Conservation (phyloP, 2,113 vertebrate genomes). For the Rallus limicola region DNA sequence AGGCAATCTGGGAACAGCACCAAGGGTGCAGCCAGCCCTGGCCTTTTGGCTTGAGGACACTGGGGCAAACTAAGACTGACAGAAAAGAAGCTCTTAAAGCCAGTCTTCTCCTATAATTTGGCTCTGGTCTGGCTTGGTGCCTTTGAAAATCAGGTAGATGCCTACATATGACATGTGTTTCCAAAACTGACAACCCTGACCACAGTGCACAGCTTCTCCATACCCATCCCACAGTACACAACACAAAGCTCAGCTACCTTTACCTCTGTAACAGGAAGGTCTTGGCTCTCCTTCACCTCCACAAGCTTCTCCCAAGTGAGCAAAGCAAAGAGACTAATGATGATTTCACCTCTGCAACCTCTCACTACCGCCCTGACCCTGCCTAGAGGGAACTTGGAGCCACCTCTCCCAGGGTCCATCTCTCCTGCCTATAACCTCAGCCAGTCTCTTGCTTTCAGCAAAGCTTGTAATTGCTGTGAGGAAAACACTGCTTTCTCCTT, state of each 20-base stretch:
- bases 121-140: background rate
- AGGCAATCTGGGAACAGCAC: background rate
- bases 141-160: background rate
- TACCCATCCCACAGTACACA: background rate
- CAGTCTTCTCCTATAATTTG: background rate
- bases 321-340: background rate
- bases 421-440: background rate
- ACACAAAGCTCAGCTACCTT: background rate
- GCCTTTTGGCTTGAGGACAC: background rate
- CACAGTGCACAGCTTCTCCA: background rate
- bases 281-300: background rate
- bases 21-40: fast-evolving
- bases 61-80: background rate
- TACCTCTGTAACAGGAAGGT: background rate
- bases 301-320: background rate
- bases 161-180: fast-evolving
- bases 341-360: background rate
- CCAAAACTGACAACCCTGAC: background rate
- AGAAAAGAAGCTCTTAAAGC: background rate
- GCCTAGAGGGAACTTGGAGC: background rate
- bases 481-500: background rate
- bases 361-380: background rate
- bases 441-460: background rate
- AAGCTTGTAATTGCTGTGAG: background rate
- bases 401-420: background rate